Evolutionary conservation across 2,797 vertebrate genomes (phyloP).

Genomic region (Anas bernieri): DNA sequence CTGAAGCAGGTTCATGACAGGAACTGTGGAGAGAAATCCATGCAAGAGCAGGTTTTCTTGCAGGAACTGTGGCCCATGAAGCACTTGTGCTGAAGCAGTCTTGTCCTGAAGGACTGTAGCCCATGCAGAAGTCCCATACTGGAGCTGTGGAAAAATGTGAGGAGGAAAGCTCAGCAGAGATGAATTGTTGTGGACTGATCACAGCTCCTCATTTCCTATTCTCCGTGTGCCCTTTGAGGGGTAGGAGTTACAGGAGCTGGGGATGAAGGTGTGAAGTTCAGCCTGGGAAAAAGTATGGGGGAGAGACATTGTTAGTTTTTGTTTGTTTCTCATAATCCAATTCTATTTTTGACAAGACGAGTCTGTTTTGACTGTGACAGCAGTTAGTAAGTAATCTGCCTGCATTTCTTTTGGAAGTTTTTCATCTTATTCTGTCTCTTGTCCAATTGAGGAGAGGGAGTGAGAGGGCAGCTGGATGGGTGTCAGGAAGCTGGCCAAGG

Average conservation of each 20-base stretch:
- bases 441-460: neutral
- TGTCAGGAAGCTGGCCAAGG: neutral
- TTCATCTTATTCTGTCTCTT: neutral
- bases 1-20: neutral
- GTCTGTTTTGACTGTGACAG: neutral
- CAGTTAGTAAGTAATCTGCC: neutral
- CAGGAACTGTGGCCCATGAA: neutral
- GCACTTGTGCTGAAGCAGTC: neutral
- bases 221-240: neutral
- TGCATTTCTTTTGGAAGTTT: neutral
- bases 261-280: neutral
- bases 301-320: neutral
- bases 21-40: neutral
- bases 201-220: neutral
- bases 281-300: neutral
- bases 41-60: neutral
- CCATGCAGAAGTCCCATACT: accelerated
- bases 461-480: neutral
- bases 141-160: neutral
- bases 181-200: neutral
- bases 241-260: neutral
- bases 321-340: neutral
- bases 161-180: neutral
- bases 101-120: neutral
- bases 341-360: neutral